Evolutionary conservation across 2,797 vertebrate species (phyloP).

Genomic region (Cygnus olor): DNA sequence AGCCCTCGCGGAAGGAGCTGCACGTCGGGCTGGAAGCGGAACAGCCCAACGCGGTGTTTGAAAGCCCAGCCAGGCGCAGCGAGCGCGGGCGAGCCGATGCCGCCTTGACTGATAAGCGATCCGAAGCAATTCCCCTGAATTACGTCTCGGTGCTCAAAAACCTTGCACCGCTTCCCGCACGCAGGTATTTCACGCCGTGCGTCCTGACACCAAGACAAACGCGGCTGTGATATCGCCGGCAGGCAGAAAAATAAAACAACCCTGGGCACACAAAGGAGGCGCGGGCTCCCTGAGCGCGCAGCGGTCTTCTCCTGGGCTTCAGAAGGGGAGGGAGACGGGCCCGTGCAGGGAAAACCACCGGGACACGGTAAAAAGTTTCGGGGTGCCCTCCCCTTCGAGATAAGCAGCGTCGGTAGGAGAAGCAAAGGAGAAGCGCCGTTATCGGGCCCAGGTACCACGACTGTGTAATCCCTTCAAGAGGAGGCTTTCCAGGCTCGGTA

Average conservation of each 20-base stretch:
- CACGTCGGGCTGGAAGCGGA: fast-evolving
- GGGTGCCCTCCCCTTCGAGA: fast-evolving
- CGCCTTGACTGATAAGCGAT: not conserved
- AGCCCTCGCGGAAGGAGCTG: not conserved
- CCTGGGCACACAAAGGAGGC: not conserved
- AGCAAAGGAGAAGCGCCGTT: not conserved
- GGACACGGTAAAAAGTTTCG: fast-evolving
- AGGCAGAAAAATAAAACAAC: not conserved
- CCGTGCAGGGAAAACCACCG: fast-evolving
- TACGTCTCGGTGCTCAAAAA: not conserved
- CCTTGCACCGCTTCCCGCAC: not conserved
- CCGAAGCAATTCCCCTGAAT: not conserved
- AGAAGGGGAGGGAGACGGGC: not conserved
- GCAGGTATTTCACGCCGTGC: fast-evolving
- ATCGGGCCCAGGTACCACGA: not conserved
- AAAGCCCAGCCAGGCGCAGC: fast-evolving
- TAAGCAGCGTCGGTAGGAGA: not conserved
- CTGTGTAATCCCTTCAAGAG: not conserved
- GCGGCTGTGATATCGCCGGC: not conserved
- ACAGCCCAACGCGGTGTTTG: no score
- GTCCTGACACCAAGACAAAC: not conserved
- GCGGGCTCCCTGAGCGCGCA: not conserved
- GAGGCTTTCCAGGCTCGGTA: not conserved
- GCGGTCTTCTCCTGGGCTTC: not conserved
- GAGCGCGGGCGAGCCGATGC: not conserved